These are phyloP conservation scores for Arbacia lixula DNA, from an alignment of 53 echinoderm and acorn worm genomes.

Conservation along the genomic window DNA sequence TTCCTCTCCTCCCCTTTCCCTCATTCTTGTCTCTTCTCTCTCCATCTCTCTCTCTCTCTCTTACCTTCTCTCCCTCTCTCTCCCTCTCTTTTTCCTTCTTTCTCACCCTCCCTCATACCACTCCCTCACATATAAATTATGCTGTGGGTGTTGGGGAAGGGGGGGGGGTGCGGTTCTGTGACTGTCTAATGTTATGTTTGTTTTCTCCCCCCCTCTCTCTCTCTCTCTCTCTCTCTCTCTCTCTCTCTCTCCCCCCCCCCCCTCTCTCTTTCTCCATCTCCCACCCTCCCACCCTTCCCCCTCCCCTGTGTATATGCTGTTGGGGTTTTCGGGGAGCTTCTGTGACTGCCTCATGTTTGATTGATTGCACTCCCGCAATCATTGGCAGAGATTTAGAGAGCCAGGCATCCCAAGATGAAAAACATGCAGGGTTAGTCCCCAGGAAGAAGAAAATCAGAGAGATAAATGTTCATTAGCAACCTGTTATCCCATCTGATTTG, in stretches of 20 bases:
- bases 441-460: background rate
- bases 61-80: background rate
- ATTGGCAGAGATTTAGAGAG: slow-evolving; percentile 42
- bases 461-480: background rate
- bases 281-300: background rate
- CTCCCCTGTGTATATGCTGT: background rate
- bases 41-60: background rate
- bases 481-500: too few relatives aligned
- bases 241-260: background rate
- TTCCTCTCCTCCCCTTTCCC: too few relatives aligned
- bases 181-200: slow-evolving; percentile 2
- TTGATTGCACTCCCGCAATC: slow-evolving; percentile 21
- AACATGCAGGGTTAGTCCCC: background rate
- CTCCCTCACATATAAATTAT: background rate
- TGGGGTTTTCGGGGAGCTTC: background rate
- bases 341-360: background rate
- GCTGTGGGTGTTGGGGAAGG: background rate
- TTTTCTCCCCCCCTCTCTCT: background rate
- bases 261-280: background rate
- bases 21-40: too few relatives aligned
- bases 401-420: too few relatives aligned
- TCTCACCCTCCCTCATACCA: background rate
- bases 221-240: background rate
- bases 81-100: background rate
- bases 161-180: too few relatives aligned